phyloP scores from a whole-genome alignment of 2,797 vertebrate species.

The Selene dorsalis region DNA sequence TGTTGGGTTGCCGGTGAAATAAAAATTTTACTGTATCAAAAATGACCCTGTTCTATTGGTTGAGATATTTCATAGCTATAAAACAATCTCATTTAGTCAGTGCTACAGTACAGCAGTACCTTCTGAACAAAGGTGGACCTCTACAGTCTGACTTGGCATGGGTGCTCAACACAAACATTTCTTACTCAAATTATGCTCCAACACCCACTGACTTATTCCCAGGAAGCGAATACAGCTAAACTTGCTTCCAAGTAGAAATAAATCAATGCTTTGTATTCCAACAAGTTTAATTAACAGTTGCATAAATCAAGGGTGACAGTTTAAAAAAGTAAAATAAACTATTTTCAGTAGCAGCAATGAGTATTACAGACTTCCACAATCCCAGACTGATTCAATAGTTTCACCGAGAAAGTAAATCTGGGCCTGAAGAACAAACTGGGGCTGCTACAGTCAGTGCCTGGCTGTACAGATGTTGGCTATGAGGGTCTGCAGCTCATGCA shows the following conservation, averaged over 20 bases:
- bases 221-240: neutral
- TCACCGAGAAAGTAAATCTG: conserved; percentile 8
- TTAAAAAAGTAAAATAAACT: conserved; percentile 36
- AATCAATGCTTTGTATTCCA: conserved; percentile 29
- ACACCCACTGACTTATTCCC: neutral
- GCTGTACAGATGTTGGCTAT: conserved; percentile 72
- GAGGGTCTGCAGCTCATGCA: conserved; percentile 84
- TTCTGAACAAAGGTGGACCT: neutral
- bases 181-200: neutral
- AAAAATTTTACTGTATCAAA: conserved; percentile 79
- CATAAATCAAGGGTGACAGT: conserved; percentile 1
- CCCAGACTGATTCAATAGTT: neutral
- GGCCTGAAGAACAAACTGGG: neutral
- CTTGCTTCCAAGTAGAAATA: conserved; percentile 6
- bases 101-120: too few species aligned
- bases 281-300: conserved; percentile 73
- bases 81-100: neutral
- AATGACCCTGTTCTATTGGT: conserved; percentile 25
- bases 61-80: neutral
- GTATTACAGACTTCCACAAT: neutral
- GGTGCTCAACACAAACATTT: neutral
- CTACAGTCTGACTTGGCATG: neutral
- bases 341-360: conserved; percentile 26
- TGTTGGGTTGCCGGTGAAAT: conserved; percentile 81
- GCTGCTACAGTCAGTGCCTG: conserved; percentile 30